Percentiles rank a stretch among this genome's conserved stretches.
These are phyloP conservation scores for Cryptoleucopteryx plumbea DNA, from an alignment of 2,113 vertebrate genomes.

Conservation along the genomic window DNA sequence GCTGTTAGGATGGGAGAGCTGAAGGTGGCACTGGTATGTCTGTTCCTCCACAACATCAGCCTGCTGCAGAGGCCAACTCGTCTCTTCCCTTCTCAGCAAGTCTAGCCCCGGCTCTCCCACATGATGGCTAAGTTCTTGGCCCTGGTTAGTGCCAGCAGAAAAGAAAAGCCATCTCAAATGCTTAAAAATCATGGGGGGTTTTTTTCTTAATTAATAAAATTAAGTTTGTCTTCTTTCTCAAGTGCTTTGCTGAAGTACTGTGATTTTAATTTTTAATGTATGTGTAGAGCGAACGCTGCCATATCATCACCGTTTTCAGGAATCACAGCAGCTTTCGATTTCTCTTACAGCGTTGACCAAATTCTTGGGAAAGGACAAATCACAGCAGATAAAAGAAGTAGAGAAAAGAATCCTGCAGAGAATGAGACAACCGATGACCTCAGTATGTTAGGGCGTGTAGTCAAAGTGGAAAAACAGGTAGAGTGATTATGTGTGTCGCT, in stretches of 20 bases:
- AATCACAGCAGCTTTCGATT: background rate
- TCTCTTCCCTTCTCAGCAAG: background rate
- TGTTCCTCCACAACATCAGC: background rate
- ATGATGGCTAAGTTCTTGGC: background rate
- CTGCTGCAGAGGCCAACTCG: background rate
- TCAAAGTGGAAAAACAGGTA: conserved; percentile 98
- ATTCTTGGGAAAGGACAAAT: conserved; percentile 97
- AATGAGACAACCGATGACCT: conserved; percentile 89
- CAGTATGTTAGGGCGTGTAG: conserved; percentile 95
- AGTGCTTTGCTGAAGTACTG: background rate
- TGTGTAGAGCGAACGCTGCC: background rate
- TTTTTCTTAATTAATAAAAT: background rate
- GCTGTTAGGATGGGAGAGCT: background rate
- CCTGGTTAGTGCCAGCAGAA: background rate
- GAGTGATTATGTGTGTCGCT: background rate
- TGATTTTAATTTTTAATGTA: background rate
- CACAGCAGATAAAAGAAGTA: conserved; percentile 89
- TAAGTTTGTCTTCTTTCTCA: background rate
- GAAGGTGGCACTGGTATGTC: background rate
- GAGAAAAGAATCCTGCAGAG: conserved; percentile 90
- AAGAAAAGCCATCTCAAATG: background rate
- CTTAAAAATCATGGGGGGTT: background rate
- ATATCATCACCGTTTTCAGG: background rate
- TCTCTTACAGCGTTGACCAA: conserved; percentile 88
- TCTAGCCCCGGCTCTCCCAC: background rate